Base-by-base conservation (phyloP, 2,113 vertebrate genomes). In the Vulpes ferrilata region DNA sequence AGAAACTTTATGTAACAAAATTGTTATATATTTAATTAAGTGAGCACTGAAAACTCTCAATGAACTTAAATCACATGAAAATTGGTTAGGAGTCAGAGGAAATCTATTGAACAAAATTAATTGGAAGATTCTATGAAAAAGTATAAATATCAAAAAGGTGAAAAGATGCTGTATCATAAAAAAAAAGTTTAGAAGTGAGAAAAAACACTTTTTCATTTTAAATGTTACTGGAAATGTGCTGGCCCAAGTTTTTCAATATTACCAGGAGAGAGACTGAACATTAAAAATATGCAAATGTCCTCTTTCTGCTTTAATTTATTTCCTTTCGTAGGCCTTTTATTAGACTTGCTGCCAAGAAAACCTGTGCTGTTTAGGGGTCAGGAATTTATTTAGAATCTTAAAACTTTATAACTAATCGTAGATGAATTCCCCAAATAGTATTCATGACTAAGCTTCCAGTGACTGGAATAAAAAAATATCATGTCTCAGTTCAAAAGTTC, bases 281-380 rank as follows among this genome's bases (percentile, higher is more conserved):
- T 90, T 98, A 92, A 97, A 94, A 98, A 97, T 98, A 98, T 95
- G 88, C 74, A 97, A 91, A 96, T 98, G 87, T 97, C 89, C 48
- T 90, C 93, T 97, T 98, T 98, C 94, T 98, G 43, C 67, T 98
- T 98, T 98, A 98, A 98, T 97, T 98, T 96, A 95, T 93, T 98
- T 96, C 90, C 96, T 98, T 98, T 98, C 98, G 97, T 97, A 98
- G 94, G 78, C 79, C 96, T 97, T 97, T 83, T 82, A 82, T 92
- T 96, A 94, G 59, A 92, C 67, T 98, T 96, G 51, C 60, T 95
- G 88, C 71, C 98, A 97, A 98, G 64, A 98, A 98, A 98, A 98
- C 78, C 96, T 97, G 64, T 67, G 78, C 84, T 98, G 78, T 97
- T 98, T 97, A 97, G 67, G 43, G 93, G 94, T 97, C 69, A 98